These are phyloP conservation scores for Chironomus riparius DNA, from an alignment of 2,888 invertebrate species.

Conservation along the genomic window DNA sequence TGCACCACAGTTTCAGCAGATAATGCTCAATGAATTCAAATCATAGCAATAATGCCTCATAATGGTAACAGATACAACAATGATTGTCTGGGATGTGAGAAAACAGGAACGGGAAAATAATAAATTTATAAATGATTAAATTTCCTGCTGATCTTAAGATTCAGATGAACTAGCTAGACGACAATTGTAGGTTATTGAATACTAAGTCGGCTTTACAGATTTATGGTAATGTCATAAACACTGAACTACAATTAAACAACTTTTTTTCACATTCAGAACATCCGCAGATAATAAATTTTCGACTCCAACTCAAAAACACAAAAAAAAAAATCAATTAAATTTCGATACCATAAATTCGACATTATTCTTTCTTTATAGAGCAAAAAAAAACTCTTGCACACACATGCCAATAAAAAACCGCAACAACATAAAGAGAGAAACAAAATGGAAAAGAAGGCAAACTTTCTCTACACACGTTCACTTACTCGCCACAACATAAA, in stretches of 20 bases:
- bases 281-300: background rate
- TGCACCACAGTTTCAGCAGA: too few relatives aligned
- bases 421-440: background rate
- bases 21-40: too few relatives aligned
- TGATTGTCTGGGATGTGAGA: background rate
- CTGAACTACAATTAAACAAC: background rate
- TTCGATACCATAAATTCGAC: slow-evolving; percentile 10
- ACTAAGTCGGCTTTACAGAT: too few relatives aligned
- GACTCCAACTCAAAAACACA: background rate
- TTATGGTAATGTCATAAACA: background rate
- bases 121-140: slow-evolving; percentile 14
- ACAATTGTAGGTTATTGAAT: too few relatives aligned
- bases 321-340: slow-evolving; percentile 16
- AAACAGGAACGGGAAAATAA: background rate
- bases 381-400: background rate
- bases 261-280: background rate
- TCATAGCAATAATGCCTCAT: too few relatives aligned
- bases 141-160: background rate
- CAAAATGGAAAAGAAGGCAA: background rate
- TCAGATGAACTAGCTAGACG: too few relatives aligned
- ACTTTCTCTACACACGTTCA: background rate
- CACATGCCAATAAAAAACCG: background rate
- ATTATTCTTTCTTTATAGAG: background rate
- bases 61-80: background rate
- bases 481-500: background rate